Evolutionary conservation across 1,140 invertebrate species (phyloP), one percentile per base, ranked within the genome.

Genomic region (Parasteatoda tepidariorum): DNA sequence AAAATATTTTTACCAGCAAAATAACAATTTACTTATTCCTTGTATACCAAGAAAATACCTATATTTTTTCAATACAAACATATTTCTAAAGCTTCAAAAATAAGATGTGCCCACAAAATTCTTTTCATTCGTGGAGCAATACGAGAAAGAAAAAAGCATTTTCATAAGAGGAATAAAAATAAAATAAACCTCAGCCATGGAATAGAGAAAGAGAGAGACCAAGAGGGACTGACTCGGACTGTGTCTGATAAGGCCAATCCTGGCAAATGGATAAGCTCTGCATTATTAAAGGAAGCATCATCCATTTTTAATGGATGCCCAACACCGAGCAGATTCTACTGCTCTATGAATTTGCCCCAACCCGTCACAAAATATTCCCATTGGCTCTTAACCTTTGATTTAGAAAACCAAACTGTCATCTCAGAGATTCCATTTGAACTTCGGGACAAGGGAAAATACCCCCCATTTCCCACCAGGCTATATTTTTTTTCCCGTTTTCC

Each of bases 321-420:
- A 68, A 79, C 76, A 54, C 78, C 67, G 78, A 66, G 26, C 48
- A 66, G 31, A 68, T 62, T 38, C 71, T 31, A n/a, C 26, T 34
- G 33, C 48, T 55, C 38, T 68, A 78, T 78, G 74, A 78, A 78
- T 78, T 61, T 33, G n/a, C 41, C 74, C 48, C 41, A 68, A 55
- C 15, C 76, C 62, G 64, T 79, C 76, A 68, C 76, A 79, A 79
- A 68, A 79, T 79, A 79, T 79, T 79, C 76, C 78, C 78, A 82
- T 55, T 31, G 78, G 78, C 78, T 82, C 78, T 82, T 82, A 82
- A 82, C 78, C 78, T 82, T 82, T 82, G 78, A 82, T 82, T 82
- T 82, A 71, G 78, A 82, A 82, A 82, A 82, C 78, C 67, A 82
- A 82, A 82, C 78, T 82, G 78, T 82, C 78, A 82, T 82, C 78